Conservation (phyloP, 2,888 invertebrate genomes). For the Ornithoptera alexandrae region DNA sequence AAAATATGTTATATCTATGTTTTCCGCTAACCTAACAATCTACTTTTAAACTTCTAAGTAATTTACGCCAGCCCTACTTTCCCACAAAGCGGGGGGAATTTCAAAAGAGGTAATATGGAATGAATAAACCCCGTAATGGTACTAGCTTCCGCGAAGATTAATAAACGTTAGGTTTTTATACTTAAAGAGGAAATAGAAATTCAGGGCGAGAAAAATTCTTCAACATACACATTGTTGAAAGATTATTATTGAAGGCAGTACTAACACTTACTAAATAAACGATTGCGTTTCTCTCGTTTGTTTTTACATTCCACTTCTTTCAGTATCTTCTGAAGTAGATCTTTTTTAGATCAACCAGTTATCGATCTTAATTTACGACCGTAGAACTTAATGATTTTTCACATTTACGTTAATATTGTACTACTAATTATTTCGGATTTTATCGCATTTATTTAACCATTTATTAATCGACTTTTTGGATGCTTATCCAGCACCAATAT, state of each 20-base stretch:
- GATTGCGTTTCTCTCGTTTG: not conserved
- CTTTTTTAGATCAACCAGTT: too few relatives aligned
- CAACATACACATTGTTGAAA: not conserved
- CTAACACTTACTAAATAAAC: not conserved
- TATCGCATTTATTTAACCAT: too few relatives aligned
- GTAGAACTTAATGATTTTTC: too few relatives aligned
- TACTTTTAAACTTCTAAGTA: constrained; percentile 37
- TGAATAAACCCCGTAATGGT: constrained; percentile 41
- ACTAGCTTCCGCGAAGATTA: constrained; percentile 27
- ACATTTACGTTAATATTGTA: too few relatives aligned
- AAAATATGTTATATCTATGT: not conserved
- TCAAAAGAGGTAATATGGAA: constrained; percentile 61
- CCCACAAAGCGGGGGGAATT: constrained; percentile 55
- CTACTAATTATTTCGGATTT: too few relatives aligned
- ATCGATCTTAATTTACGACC: too few relatives aligned
- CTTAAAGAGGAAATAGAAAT: constrained; percentile 19
- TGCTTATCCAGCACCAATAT: too few relatives aligned
- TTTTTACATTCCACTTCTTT: not conserved
- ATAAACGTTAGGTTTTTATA: constrained; percentile 19
- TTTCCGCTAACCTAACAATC: constrained; percentile 3
- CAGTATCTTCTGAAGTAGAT: not conserved
- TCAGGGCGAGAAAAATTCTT: constrained; percentile 7
- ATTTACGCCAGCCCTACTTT: constrained; percentile 60
- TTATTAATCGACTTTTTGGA: too few relatives aligned
- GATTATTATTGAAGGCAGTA: not conserved